Evolutionary conservation across 2,888 invertebrate genomes (phyloP), one percentile per base, ranked within the genome.

Genomic region (Rhorus exstirpatorius): DNA sequence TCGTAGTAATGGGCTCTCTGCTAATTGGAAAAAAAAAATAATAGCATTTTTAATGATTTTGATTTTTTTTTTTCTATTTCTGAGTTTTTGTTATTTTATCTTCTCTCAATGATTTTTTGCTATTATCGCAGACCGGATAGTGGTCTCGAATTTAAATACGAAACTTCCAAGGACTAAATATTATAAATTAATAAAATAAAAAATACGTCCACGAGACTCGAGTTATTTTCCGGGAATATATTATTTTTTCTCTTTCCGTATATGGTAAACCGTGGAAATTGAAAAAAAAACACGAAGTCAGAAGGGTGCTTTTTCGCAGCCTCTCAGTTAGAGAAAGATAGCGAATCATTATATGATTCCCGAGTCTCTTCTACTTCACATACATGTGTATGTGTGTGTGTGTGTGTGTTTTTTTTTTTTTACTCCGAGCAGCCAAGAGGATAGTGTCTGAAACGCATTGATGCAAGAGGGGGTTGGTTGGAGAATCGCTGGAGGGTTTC

Each of bases 361-460:
- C 68, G 46, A 53, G 74, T 49, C 44, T 67, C 70, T 55, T 58
- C 41, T 68, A 24, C 58, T 19, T 60, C 49, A 38, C 14, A 19
- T 49, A 10, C 38, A 53, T 7, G 46, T 35, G 6, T 38, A 65
- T 51, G 35, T 12, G 41, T 49, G 35, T 24, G 58, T 55, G 12
- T 31, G 8, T 24, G 19, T 61, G 17, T 49, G 7, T 53, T 17
- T 38, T 1, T 17, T 31, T 31, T 31, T 26, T 55, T 70, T 70
- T 58, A 26, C 58, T 19, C 46, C 60, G 14, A 65, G 63, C 31
- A 58, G 68, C 67, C 41, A 67, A 71, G 75, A 76, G 75, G 79
- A 76, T 67, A 53, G 78, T 75, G 75, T 75, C 82, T 71, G 79
- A 78, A 82, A 79, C 53, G 75, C 79, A 60, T 44, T 38, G 38